phyloP scores from a whole-genome alignment of 2,113 vertebrate species.

The Leuciscus idus region DNA sequence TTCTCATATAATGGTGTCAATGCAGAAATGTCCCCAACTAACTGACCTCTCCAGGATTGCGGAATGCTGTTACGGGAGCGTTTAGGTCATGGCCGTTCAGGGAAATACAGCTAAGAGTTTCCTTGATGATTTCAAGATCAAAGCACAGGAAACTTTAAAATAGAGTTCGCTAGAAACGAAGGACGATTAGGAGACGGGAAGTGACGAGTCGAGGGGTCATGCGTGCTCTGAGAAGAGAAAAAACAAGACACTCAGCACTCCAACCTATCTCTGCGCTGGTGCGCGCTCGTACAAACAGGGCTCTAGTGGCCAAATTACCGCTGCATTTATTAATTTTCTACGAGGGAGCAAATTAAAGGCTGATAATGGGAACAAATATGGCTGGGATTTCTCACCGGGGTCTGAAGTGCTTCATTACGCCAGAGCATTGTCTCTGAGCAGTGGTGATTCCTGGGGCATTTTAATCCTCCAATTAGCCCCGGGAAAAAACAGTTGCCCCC shows the following conservation, averaged over 20 bases:
- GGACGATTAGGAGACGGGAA: slow-evolving; percentile 35
- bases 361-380: slow-evolving; percentile 75
- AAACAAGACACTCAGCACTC: background rate
- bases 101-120: background rate
- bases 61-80: background rate
- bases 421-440: slow-evolving; percentile 60
- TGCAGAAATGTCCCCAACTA: too few species aligned
- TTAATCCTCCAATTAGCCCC: slow-evolving; percentile 47
- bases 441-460: slow-evolving; percentile 15
- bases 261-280: slow-evolving; percentile 16
- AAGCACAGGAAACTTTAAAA: slow-evolving; percentile 53
- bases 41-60: too few species aligned
- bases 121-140: slow-evolving; percentile 43
- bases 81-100: background rate
- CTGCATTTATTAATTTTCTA: slow-evolving; percentile 74
- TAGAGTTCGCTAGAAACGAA: slow-evolving; percentile 27
- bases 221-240: slow-evolving; percentile 13
- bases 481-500: slow-evolving; percentile 36
- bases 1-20: too few species aligned
- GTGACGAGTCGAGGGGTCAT: slow-evolving; percentile 42
- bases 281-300: slow-evolving; percentile 41
- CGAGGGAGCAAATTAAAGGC: slow-evolving; percentile 72
- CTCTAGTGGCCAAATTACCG: slow-evolving; percentile 77
- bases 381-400: slow-evolving; percentile 68
- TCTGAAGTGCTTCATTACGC: slow-evolving; percentile 63